Conservation (phyloP, 1,140 invertebrate genomes). For the Cherax quadricarinatus region DNA sequence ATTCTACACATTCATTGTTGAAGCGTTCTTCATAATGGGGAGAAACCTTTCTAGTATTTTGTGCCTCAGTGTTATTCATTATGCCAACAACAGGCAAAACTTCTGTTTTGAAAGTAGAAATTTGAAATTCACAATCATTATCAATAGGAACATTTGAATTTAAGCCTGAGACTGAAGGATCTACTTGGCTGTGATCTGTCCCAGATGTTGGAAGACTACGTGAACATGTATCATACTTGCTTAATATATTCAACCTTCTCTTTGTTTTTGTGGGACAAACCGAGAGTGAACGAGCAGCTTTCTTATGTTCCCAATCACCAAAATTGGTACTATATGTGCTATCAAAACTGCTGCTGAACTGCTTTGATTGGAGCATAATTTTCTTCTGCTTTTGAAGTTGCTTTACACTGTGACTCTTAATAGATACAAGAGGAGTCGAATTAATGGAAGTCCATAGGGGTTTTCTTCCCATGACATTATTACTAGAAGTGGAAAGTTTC, state of each 20-base stretch:
- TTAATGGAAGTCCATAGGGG: constrained; percentile 4
- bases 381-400: constrained; percentile 13
- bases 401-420: constrained; percentile 17
- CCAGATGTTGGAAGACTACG: constrained; percentile 38
- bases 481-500: constrained; percentile 49
- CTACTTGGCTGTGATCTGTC: not conserved
- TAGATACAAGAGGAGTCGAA: constrained; percentile 7
- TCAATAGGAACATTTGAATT: not conserved
- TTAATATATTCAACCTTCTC: constrained; percentile 20
- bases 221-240: constrained; percentile 36
- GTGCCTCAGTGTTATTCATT: not conserved
- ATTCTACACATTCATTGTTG: not conserved
- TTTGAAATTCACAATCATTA: constrained; percentile 18
- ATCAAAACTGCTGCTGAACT: constrained; percentile 47
- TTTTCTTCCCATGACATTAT: constrained; percentile 21
- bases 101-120: constrained; percentile 14
- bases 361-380: not conserved
- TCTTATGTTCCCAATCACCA: constrained; percentile 6
- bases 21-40: not conserved
- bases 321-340: constrained; percentile 6
- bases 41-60: not conserved
- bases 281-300: not conserved
- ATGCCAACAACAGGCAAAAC: not conserved
- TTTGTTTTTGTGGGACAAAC: not conserved
- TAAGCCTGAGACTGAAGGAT: not conserved